Base-by-base conservation (phyloP, 2,113 vertebrate genomes). In the Pitta sordida region DNA sequence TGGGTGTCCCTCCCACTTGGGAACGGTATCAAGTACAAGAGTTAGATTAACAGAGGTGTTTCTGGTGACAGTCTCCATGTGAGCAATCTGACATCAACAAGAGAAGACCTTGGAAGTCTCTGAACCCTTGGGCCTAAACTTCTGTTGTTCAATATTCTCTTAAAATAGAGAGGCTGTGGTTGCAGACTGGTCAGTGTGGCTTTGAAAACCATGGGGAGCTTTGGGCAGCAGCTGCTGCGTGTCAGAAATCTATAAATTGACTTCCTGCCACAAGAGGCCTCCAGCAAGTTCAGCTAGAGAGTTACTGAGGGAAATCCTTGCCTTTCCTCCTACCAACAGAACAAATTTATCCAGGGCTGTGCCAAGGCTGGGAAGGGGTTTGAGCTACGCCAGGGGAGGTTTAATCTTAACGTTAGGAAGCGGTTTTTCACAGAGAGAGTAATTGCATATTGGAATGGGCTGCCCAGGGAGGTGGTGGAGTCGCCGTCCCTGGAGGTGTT, bases 231-330 rank as follows among this genome's bases (percentile, higher is more conserved):
- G 94, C 89, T 94, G 91, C 90, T 83, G 56, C 48, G 29, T 95
- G 94, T 95, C 87, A 91, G 30, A 76, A 78, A 55, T 76, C 84
- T 65, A 55, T 91, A 86, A 89, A 93, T 68, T 91, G 86, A 90
- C 84, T 95, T 93, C 39, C 67, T 94, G 93, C 71, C 68, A 70
- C 0, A 18, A 82, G 78, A 80, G 59, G 79, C 67, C 78, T 95
- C 48, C 59, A 78, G 67, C 86, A 69, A 71, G 34, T 65, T 94
- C 74, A 68, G 65, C 49, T 65, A 34, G 29, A 91, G 78, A 44
- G 20, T 83, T 84, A 48, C 29, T 65, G 74, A 51, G 64, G 27
- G 19, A 82, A 91, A 85, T 65, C 67, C 84, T 91, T 0, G 0
- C 11, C 30, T 70, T 89, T 74, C 4, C 2, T 49, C 34, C 43